Base-by-base conservation (phyloP, 1,140 invertebrate species). In the Drepana arcuata region DNA sequence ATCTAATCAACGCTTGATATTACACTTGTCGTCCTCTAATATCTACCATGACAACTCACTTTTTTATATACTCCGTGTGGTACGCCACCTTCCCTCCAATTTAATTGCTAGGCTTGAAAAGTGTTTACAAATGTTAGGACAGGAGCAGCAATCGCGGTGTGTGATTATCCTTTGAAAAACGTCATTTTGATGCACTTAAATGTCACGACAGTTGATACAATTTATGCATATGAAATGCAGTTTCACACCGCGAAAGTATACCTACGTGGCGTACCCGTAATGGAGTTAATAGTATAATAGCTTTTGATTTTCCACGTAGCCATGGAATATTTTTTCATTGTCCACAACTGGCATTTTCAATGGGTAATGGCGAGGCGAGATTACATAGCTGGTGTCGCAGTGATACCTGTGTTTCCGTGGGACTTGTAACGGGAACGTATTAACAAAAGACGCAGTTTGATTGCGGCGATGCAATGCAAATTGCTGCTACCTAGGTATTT, bases 281-380 rank as follows among this genome's bases (percentile, higher is more conserved):
- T 64, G 47, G 43, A 16, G n/a, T n/a, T n/a, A n/a, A n/a, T n/a
- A n/a, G 37, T 26, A 35, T 68, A 74, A 70, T 68, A 36, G 52
- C 59, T 48, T 70, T 67, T 60, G 41, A 64, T 73, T 71, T 69
- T 67, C 70, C 62, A 64, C 53, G 61, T 56, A 58, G 51, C 49
- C 48, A 57, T 61, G 48, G 45, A 45, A 40, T 34, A 43, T 58
- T 58, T 67, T 67, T 74, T 66, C 71, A 70, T 65, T 69, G 63
- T 65, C 48, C 54, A 28, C 45, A 63, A 62, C 65, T 59, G 47
- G 52, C 65, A 55, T 68, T 69, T 73, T 72, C 61, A 67, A 65
- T 65, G 62, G 59, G 71, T 80, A 77, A 74, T 77, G 48, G 45
- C 24, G 27, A 47, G 28, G 2, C 37, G 46, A 71, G 65, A 80